Base-by-base conservation (phyloP, 2,113 vertebrate species). In the Ophiodon elongatus region DNA sequence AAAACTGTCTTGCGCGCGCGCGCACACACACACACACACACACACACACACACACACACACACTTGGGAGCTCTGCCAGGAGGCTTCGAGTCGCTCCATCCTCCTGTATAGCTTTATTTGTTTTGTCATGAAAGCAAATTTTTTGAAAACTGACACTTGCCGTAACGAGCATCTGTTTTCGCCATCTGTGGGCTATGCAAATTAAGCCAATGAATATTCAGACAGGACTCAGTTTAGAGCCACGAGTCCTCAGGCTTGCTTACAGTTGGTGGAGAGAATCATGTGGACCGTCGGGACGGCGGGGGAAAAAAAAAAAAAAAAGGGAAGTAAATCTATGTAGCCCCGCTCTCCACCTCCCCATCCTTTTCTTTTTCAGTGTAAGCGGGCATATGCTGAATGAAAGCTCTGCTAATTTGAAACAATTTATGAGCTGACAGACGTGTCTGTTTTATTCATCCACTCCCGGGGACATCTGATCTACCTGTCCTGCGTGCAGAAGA, bases 161-260 rank as follows among this genome's bases (percentile, higher is more conserved):
- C 64, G 52, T 92, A 92, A 95, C 88, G 85, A 92, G 92, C 93
- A 93, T 92, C 95, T 96, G 96, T 92, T 94, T 83, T 71, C 35
- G 27, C 95, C 95, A 95, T 96, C 94, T 95, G 95, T 72, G 75
- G 60, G 79, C 64, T 85, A 93, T 92, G 93, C 95, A 96, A 95
- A 96, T 92, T 59, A 91, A 81, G 79, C 86, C 79, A 69, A 95
- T 96, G 96, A 96, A 96, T 96, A 96, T 94, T 95, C 94, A 88
- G 93, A 89, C 80, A 90, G 85, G 88, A 93, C 68, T 88, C 84
- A 63, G 83, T 91, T 85, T 79, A 73, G 92, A 94, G 92, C 86
- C 66, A 62, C 93, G 91, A 92, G 91, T 96, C 93, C 91, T 86
- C 85, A 82, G 70, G 57, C 91, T 90, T 81, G 83, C 93, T 92